phyloP scores from a whole-genome alignment of 2,113 vertebrate genomes.

The Thalassarche chlororhynchos region DNA sequence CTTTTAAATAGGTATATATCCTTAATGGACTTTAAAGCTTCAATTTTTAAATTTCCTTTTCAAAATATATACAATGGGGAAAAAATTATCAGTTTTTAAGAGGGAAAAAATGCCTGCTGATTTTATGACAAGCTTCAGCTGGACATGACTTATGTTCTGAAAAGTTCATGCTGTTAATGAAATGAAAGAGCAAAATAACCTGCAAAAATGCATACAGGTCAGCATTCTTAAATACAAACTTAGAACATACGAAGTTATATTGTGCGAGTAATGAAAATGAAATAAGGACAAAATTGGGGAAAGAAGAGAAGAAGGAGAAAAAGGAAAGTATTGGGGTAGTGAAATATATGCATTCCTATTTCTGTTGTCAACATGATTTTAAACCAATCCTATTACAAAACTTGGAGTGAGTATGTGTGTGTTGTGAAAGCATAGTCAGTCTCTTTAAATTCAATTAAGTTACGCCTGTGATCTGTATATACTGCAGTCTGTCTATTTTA shows the following conservation, averaged over 20 bases:
- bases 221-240: neutral
- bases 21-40: neutral
- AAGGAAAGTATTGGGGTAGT: neutral
- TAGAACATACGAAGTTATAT: neutral
- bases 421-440: neutral
- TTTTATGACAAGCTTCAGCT: neutral
- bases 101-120: neutral
- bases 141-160: neutral
- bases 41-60: neutral
- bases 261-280: neutral
- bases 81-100: neutral
- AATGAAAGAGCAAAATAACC: neutral
- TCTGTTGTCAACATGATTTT: neutral
- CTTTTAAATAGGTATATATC: neutral
- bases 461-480: neutral
- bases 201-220: neutral
- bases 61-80: neutral
- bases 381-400: neutral
- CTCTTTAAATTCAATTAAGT: neutral
- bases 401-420: neutral
- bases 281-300: neutral
- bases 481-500: neutral
- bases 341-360: neutral
- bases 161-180: neutral
- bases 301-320: neutral